phyloP scores from a whole-genome alignment of 2,888 invertebrate species.

The Stomorhina lunata region DNA sequence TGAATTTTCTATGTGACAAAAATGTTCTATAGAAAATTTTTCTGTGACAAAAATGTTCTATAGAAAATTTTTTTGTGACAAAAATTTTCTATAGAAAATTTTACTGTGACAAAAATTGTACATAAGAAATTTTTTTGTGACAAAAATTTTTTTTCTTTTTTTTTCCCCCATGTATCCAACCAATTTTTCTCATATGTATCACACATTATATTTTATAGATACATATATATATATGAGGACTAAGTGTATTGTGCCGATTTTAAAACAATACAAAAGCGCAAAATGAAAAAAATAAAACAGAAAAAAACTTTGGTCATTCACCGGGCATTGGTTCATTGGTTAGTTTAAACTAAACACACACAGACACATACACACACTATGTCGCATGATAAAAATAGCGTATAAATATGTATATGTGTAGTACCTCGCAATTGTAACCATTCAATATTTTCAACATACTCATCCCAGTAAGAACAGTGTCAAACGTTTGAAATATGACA shows the following conservation, averaged over 20 bases:
- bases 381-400: too few species aligned
- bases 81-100: too few species aligned
- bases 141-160: not conserved
- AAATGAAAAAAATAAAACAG: not conserved
- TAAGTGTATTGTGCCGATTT: not conserved
- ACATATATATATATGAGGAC: too few species aligned
- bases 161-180: too few species aligned
- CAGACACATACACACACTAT: not conserved
- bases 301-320: slow-evolving; percentile 59
- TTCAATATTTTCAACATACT: not conserved
- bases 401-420: not conserved
- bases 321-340: slow-evolving; percentile 65
- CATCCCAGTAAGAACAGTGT: too few species aligned
- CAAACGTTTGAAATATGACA: too few species aligned
- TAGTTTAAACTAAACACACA: slow-evolving; percentile 34
- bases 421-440: not conserved
- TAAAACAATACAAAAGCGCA: slow-evolving; percentile 27
- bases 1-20: too few species aligned
- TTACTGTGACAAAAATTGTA: too few species aligned
- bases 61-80: too few species aligned
- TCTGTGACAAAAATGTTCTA: too few species aligned
- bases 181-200: slow-evolving; percentile 33
- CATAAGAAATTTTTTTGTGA: too few species aligned
- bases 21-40: too few species aligned
- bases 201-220: slow-evolving; percentile 25